phyloP scores from a whole-genome alignment of 2,797 vertebrate species.

The Nannoperca australis region DNA sequence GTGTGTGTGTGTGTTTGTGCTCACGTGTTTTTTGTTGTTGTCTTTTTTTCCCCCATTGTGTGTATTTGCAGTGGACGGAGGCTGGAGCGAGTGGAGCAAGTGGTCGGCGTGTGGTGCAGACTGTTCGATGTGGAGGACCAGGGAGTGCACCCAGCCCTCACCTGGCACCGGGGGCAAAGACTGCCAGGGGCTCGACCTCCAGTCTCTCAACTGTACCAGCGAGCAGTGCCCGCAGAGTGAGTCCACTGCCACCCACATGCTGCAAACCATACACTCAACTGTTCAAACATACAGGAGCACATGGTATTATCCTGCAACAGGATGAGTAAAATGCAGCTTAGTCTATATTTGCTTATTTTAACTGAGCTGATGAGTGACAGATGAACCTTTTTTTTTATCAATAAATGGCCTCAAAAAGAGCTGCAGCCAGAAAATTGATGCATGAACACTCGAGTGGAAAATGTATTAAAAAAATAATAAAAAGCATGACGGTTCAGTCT shows the following conservation, averaged over 20 bases:
- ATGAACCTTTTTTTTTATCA: background rate
- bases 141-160: slow-evolving; percentile 94
- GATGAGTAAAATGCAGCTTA: slow-evolving; percentile 10
- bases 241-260: slow-evolving; percentile 70
- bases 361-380: slow-evolving; percentile 18
- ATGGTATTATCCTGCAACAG: slow-evolving; percentile 20
- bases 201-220: slow-evolving; percentile 96
- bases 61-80: slow-evolving; percentile 91
- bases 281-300: slow-evolving; percentile 9
- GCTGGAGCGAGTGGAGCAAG: slow-evolving; percentile 97
- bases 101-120: slow-evolving; percentile 95
- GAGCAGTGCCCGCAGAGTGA: slow-evolving; percentile 97
- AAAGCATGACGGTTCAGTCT: slow-evolving; percentile 10
- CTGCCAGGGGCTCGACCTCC: slow-evolving; percentile 92
- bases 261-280: slow-evolving; percentile 13
- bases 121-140: slow-evolving; percentile 95
- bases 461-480: background rate
- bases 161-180: slow-evolving; percentile 95
- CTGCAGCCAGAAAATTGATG: background rate
- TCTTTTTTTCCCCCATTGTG: slow-evolving; percentile 9
- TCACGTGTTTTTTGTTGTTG: background rate
- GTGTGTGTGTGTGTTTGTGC: slow-evolving; percentile 10
- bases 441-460: slow-evolving; percentile 3
- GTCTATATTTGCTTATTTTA: slow-evolving; percentile 24
- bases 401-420: slow-evolving; percentile 32